Base-by-base conservation (phyloP, 2,888 invertebrate species). In the Synergus umbraculus region DNA sequence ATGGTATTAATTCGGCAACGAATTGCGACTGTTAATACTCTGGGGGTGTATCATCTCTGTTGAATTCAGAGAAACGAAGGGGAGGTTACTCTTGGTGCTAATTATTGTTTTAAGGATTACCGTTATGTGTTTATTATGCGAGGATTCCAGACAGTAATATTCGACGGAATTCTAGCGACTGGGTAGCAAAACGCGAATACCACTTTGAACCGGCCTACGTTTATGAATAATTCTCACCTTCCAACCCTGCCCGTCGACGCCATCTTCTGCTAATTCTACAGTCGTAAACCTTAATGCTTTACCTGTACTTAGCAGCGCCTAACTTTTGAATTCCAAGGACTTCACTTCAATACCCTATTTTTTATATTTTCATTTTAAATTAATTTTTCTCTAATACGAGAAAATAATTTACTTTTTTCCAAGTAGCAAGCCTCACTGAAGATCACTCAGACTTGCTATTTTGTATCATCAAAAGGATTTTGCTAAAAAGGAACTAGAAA, bases 101-200 rank as follows among this genome's bases (percentile, higher is more conserved):
- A 92, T 92, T 91, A 92, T 92, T 92, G 91, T 91, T 92, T 92
- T 91, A 90, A 90, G 91, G 92, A 92, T 92, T 91, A 92, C 89
- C 89, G 89, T 92, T 91, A 92, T 91, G 91, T 88, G 90, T 92
- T 91, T 91, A 92, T 91, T 92, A 92, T 92, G 88, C 92, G 88
- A 88, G 87, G 86, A 86, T 86, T 87, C 83, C 83, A 84, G 82
- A 80, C 85, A 83, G 83, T 85, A 83, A 90, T 90, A 89, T 91
- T 91, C 87, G 90, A 88, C 88, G 87, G 87, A 90, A 90, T 90
- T 91, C 87, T 86, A 87, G 86, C 86, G 86, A 84, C 84, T 84
- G 81, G 79, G 81, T 77, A 77, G 81, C 76, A 76, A 64, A 78
- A 64, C 78, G 63, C 69, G 43, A 78, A 78, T 58, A 65, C 76